Conservation (phyloP, 1,140 invertebrate genomes). For the Penaeus japonicus region DNA sequence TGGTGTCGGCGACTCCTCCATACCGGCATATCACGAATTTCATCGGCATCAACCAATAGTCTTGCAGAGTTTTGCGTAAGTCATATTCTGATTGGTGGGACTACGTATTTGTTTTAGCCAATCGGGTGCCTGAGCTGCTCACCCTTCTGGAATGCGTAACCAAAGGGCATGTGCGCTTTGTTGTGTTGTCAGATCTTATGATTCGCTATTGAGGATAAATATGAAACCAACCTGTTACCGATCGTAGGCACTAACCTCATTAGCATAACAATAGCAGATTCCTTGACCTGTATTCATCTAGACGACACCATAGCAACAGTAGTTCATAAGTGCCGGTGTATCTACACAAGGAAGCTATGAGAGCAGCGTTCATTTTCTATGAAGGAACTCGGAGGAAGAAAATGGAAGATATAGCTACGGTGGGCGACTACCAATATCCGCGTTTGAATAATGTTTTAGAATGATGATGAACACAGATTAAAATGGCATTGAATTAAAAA, state of each 20-base stretch:
- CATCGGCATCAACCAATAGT: background rate
- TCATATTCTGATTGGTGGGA: constrained; percentile 14
- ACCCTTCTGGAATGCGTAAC: constrained; percentile 30
- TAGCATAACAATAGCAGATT: constrained; percentile 57
- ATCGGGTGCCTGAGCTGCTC: background rate
- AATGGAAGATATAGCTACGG: too few relatives aligned
- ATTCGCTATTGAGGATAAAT: constrained; percentile 39
- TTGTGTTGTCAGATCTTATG: constrained; percentile 17
- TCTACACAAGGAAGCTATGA: background rate
- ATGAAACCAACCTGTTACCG: constrained; percentile 55
- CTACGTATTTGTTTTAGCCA: background rate
- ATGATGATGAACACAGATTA: too few relatives aligned
- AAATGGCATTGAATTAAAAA: too few relatives aligned
- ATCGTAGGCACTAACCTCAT: constrained; percentile 53
- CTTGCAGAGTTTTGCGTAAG: background rate
- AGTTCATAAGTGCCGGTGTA: background rate
- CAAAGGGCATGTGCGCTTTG: background rate
- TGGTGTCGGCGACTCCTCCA: too few relatives aligned
- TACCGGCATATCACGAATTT: too few relatives aligned
- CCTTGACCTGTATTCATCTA: constrained; percentile 57
- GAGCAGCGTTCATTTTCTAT: background rate
- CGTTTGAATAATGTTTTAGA: too few relatives aligned
- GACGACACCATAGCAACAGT: constrained; percentile 51
- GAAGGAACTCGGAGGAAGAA: background rate
- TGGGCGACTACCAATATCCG: too few relatives aligned